Conservation (phyloP, 2,888 invertebrate genomes). For the Synanthedon myopaeformis region DNA sequence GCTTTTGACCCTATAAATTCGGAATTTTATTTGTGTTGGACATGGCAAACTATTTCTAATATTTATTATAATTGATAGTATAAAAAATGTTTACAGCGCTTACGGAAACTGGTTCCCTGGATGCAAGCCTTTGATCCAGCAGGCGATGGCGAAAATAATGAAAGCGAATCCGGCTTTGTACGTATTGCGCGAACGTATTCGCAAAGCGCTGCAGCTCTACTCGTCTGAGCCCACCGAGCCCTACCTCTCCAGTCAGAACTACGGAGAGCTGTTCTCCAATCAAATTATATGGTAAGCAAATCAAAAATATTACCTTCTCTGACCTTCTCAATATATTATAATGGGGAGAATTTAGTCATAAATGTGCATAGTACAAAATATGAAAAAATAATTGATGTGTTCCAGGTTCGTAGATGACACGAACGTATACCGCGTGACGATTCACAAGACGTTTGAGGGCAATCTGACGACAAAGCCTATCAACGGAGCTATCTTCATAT, state of each 20-base stretch:
- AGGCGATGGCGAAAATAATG: slow-evolving; percentile 99
- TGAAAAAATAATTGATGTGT: not conserved
- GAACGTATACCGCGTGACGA: slow-evolving; percentile 98
- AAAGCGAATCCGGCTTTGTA: slow-evolving; percentile 99
- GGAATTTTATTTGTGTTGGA: too few relatives aligned
- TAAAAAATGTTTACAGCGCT: too few relatives aligned
- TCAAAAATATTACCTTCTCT: not conserved
- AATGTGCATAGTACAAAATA: too few relatives aligned
- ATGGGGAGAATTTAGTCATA: too few relatives aligned
- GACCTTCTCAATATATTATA: too few relatives aligned
- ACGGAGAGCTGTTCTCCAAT: slow-evolving; percentile 99
- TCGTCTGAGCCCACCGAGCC: slow-evolving; percentile 99
- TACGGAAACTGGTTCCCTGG: slow-evolving; percentile 99
- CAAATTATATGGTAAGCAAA: slow-evolving; percentile 94
- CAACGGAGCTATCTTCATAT: slow-evolving; percentile 99
- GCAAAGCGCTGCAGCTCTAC: slow-evolving; percentile 98
- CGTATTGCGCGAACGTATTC: slow-evolving; percentile 95
- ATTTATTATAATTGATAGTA: too few relatives aligned
- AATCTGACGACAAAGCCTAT: slow-evolving; percentile 99
- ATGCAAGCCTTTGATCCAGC: slow-evolving; percentile 97
- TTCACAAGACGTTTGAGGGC: slow-evolving; percentile 99
- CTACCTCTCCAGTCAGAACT: slow-evolving; percentile 98
- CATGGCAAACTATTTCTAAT: too few relatives aligned
- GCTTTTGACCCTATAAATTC: too few relatives aligned
- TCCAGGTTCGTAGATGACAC: slow-evolving; percentile 97